These are phyloP conservation scores for Thymelicus acteon DNA, from an alignment of 2,888 invertebrate species.

Conservation along the genomic window DNA sequence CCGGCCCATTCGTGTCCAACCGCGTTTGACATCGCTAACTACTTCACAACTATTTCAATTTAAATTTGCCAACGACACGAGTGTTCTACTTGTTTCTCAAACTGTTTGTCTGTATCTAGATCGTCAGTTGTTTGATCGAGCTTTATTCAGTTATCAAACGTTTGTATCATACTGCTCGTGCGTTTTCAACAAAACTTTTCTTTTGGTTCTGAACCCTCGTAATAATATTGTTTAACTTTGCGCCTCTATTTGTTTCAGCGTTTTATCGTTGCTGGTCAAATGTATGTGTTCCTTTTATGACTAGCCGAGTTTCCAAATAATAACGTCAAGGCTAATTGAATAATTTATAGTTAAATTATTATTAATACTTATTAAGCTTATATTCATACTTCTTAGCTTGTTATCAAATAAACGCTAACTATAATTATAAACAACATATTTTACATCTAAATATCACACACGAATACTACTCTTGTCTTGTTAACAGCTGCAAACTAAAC, in stretches of 20 bases:
- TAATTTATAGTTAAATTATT: too few species aligned
- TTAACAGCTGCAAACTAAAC: too few species aligned
- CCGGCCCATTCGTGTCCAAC: slow-evolving; percentile 36
- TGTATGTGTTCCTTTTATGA: not conserved
- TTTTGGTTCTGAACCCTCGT: not conserved
- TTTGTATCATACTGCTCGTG: not conserved
- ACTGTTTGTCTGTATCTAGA: slow-evolving; percentile 6
- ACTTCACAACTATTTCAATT: slow-evolving; percentile 47
- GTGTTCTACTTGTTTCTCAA: slow-evolving; percentile 2
- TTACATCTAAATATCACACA: too few species aligned
- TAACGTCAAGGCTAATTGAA: too few species aligned
- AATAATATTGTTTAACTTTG: not conserved
- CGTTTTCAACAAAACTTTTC: slow-evolving; percentile 1
- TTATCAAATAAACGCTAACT: too few species aligned
- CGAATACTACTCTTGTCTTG: too few species aligned
- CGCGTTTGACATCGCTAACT: slow-evolving; percentile 41
- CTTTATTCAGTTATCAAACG: slow-evolving; percentile 15
- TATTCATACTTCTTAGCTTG: too few species aligned
- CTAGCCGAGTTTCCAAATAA: too few species aligned
- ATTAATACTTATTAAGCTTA: too few species aligned
- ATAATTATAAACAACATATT: too few species aligned
- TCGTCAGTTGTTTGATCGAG: slow-evolving; percentile 5
- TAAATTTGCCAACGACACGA: slow-evolving; percentile 35
- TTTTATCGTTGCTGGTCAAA: not conserved
- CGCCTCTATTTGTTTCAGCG: not conserved